Base-by-base conservation (phyloP, 2,113 vertebrate genomes). In the Thermophis baileyi region DNA sequence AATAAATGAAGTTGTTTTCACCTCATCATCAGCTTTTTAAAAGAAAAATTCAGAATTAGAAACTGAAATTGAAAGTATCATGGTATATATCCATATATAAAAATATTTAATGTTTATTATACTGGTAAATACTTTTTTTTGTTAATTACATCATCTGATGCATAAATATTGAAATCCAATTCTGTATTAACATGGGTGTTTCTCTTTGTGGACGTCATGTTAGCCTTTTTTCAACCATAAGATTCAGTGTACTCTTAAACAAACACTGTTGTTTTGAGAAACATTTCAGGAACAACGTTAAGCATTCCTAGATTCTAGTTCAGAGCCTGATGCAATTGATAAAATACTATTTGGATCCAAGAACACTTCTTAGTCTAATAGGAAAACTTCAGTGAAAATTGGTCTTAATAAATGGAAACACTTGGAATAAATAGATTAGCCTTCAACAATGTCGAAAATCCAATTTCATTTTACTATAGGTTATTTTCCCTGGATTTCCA, bases 1-100 rank as follows among this genome's bases (percentile, higher is more conserved):
- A 95, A 93, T 94, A 94, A 90, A 93, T 55, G 93, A 44, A 85
- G 96, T 92, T 90, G 69, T 93, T 94, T 97, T 96, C 96, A 95
- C 91, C 95, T 25, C 89, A 96, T 95, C 91, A 95, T 92, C 93
- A 91, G 94, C 25, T 12, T 93, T 92, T 94, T 96, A 93, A 96
- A 85, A 18, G 93, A 96, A 96, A 94, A 95, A 95, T 92, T 97
- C 51, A 96, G 95, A 96, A 94, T 95, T 27, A 94, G 92, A 94
- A 93, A 92, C 40, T 95, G 91, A 95, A 95, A 88, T 53, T 93
- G 57, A 53, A 94, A 94, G 95, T 1, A 89, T 95, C 94, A 95
- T 95, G 94, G 91, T 95, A 85, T 88, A 95, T 94, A 93, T 90
- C 92, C 94, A 94, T 69, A 69, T 69, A 35, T 69, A 35, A 69